phyloP scores from a whole-genome alignment of 2,113 vertebrate genomes.

The Neolamprologus falcicula region DNA sequence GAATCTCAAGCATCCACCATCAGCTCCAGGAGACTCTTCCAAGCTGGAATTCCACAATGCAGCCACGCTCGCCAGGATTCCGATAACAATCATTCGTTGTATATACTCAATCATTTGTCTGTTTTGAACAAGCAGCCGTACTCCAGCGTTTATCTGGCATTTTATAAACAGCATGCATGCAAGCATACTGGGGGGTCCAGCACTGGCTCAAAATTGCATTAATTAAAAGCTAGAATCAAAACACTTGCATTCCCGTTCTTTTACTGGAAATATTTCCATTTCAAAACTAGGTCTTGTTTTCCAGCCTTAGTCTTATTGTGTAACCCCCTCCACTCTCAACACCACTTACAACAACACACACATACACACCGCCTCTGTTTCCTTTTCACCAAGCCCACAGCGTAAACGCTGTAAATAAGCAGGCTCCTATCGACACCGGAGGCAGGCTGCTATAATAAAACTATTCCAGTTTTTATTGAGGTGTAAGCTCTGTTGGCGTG shows the following conservation, averaged over 20 bases:
- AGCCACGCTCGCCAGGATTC: neutral
- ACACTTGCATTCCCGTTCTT: neutral
- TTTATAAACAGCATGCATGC: neutral
- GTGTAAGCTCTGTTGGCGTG: slow-evolving; percentile 34
- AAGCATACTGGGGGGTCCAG: neutral
- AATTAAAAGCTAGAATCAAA: neutral
- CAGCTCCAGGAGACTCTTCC: neutral
- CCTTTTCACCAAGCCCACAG: neutral
- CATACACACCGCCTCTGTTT: neutral
- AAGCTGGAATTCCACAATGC: neutral
- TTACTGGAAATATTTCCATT: neutral
- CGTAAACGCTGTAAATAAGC: slow-evolving; percentile 37
- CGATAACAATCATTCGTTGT: neutral
- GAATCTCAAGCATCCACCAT: neutral
- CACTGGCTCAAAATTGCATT: neutral
- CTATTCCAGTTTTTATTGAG: slow-evolving; percentile 19
- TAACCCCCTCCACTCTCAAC: neutral
- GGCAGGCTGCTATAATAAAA: slow-evolving; percentile 29
- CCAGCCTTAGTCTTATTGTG: neutral
- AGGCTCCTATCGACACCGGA: neutral
- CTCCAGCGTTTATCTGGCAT: accelerated
- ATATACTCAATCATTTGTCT: neutral
- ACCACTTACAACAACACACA: neutral
- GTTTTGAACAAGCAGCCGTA: neutral
- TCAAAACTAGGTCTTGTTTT: neutral